Base-by-base conservation (phyloP, 2,888 invertebrate species). In the Agonopterix heracliana region DNA sequence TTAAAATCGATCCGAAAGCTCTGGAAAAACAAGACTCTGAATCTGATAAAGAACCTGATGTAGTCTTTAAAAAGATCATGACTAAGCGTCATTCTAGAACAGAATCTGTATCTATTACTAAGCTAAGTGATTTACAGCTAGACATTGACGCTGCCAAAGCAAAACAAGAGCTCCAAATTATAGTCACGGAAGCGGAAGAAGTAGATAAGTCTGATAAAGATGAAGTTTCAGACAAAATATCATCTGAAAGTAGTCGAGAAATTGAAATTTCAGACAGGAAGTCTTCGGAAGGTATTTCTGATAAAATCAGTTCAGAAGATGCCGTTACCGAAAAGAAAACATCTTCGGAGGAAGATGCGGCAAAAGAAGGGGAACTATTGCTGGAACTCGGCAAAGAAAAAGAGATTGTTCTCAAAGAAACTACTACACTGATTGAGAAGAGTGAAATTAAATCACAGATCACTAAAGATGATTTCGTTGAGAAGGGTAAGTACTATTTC, bases 251-350 rank as follows among this genome's bases (percentile, higher is more conserved):
- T 56, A 89, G 89, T 52, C 68, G 88, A 43, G 89, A 89, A 66
- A 71, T 89, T 41, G 89, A 89, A 72, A 81, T 89, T 9, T 89
- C 89, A 7, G 89, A 89, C 35, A 67, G 79, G 40, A 89, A 89
- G 61, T 89, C 88, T 41, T 89, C 89, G 1, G 89, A 89, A 60
- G 87, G 86, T n/a, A 74, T 88, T 52, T 89, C 89, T 34, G 89
- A 89, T 47, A 84, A 72, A 53, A 89, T 89, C 13, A 88, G 88
- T 54, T 89, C 89, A 9, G 89, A 89, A 73, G 89, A 89, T 57
- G 89, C 83, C 11, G 89, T 89, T 0, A 89, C 89, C 7, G 89
- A 88, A 52, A 89, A 89, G 56, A 89, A 89, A 52, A 82, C 88
- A 5, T 89, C 89, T 7, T 88, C 87, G 1, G 89, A 89, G 64